Evolutionary conservation across 2,888 invertebrate species (phyloP).

Genomic region (Scrobipalpa costella): DNA sequence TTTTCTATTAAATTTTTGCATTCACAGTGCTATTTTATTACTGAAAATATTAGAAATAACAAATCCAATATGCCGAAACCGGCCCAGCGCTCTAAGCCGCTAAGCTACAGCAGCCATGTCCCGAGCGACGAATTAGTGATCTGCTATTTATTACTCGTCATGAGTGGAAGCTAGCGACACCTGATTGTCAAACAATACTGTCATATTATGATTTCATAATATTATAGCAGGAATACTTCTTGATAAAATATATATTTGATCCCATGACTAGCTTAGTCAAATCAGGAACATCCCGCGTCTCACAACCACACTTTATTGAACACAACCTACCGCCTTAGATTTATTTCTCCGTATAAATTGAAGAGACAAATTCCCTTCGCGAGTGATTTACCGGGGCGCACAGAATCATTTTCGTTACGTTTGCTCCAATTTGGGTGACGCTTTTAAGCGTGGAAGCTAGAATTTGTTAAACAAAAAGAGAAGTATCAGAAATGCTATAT

Average conservation of each 20-base stretch:
- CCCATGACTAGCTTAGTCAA: background rate
- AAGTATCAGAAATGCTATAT: background rate
- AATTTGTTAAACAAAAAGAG: background rate
- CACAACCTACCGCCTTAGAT: conserved; percentile 50
- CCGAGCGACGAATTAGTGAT: too few species aligned
- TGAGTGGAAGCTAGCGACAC: too few species aligned
- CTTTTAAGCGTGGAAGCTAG: background rate
- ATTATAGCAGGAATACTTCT: too few species aligned
- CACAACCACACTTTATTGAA: conserved; percentile 42
- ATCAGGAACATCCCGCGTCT: conserved; percentile 27
- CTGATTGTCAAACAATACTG: too few species aligned
- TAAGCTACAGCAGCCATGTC: too few species aligned
- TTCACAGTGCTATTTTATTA: too few species aligned
- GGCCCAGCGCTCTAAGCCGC: too few species aligned
- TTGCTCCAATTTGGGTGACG: conserved; percentile 28
- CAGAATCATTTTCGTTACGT: conserved; percentile 42
- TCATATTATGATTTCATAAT: too few species aligned
- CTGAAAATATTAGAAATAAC: too few species aligned
- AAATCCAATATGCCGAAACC: too few species aligned
- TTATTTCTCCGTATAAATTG: conserved; percentile 67
- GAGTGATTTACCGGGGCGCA: conserved; percentile 54
- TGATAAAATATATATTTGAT: background rate
- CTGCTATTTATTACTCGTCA: too few species aligned
- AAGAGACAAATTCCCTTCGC: conserved; percentile 61
- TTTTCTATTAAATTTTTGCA: too few species aligned